Evolutionary conservation across 1,140 invertebrate species (phyloP), one percentile per base, ranked within the genome.

Genomic region (Pinna nobilis): DNA sequence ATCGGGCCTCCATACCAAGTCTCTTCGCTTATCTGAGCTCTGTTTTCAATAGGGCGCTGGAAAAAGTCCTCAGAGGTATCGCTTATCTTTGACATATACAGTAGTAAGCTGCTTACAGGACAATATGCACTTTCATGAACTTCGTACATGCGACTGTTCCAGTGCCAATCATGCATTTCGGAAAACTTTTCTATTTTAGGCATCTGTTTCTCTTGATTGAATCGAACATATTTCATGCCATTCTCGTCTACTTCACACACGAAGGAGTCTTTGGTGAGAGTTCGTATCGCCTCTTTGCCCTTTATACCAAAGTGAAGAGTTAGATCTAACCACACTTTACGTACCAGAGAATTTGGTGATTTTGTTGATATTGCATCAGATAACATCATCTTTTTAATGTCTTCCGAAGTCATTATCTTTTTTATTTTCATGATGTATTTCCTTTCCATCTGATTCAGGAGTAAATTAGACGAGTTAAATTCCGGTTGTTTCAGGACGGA

Each of bases 1-100:
- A 67, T n/a, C 3, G 64, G 64, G 15, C 28, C 33, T 9, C 32
- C 37, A n/a, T 67, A 67, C 64, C 64, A 67, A n/a, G n/a, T n/a
- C n/a, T n/a, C n/a, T n/a, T n/a, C n/a, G n/a, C n/a, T n/a, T 25
- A 20, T 39, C 15, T 55, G 49, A 30, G 33, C 32, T 1, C 23
- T 35, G 1, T 18, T 39, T 11, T 28, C 23, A 4, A 20, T 35
- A 25, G 64, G 49, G 13, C 35, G 49, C n/a, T 67, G 64, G 50
- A 67, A 67, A 7, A 67, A 39, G 23, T 53, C 33, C 6, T 67
- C 64, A 18, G 49, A 39, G 37, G 28, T 39, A 9, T 5, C 23
- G 11, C 55, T 67, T 7, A 49, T 28, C 44, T 55, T 53, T 3
- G 30, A 23, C 41, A 67, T 41, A 53, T 67, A 67, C 32, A 41